phyloP scores from a whole-genome alignment of 2,113 vertebrate genomes.

The Pedionomus torquatus region DNA sequence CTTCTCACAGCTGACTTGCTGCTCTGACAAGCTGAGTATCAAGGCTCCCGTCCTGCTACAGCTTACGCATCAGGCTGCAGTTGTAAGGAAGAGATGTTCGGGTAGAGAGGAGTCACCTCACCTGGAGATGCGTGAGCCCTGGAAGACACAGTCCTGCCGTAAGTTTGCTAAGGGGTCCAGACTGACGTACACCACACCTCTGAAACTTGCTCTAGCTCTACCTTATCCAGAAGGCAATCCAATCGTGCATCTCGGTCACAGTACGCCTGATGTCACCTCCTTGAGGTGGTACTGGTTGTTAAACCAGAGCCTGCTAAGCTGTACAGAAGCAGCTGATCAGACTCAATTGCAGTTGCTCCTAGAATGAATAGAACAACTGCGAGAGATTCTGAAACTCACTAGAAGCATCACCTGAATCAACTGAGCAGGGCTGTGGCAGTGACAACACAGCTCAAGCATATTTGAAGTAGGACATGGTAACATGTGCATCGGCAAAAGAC shows the following conservation, averaged over 20 bases:
- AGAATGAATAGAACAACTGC: not conserved
- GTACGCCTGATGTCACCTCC: not conserved
- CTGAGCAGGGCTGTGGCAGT: not conserved
- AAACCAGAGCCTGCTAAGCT: not conserved
- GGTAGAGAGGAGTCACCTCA: not conserved
- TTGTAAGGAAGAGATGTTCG: not conserved
- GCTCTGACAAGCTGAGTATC: not conserved
- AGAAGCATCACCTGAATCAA: not conserved
- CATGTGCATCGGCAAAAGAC: rapidly evolving
- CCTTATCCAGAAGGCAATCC: not conserved
- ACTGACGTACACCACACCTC: not conserved
- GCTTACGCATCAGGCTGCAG: not conserved
- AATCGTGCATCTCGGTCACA: not conserved
- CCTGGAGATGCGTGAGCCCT: not conserved
- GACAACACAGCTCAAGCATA: not conserved
- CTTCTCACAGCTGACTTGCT: not conserved
- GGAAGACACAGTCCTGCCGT: not conserved
- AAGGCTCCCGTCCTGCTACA: not conserved
- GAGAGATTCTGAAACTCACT: not conserved
- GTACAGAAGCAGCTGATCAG: not conserved
- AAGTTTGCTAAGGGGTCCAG: not conserved
- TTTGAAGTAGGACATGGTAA: not conserved
- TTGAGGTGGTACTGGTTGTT: not conserved
- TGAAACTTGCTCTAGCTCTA: not conserved
- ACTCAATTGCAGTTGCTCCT: not conserved